Percentiles rank a stretch among this genome's conserved stretches.
phyloP scores from a whole-genome alignment of 2,797 vertebrate species.

The Trachops cirrhosus region DNA sequence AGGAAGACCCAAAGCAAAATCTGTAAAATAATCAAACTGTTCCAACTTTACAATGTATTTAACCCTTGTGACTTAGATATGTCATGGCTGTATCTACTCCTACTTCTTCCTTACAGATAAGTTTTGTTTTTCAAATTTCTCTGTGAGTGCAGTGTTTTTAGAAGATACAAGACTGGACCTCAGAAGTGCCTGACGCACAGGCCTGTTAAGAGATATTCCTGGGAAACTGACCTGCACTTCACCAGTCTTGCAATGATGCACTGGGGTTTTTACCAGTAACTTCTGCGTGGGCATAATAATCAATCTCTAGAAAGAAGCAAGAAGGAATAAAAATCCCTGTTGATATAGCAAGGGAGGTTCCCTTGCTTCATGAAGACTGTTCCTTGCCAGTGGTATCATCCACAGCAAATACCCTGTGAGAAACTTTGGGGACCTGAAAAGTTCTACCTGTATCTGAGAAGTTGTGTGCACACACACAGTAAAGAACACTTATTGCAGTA shows the following conservation, averaged over 20 bases:
- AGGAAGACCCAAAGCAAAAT: background rate
- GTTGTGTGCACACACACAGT: background rate
- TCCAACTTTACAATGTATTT: background rate
- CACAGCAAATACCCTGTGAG: background rate
- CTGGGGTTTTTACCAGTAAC: background rate
- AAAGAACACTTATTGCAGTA: background rate
- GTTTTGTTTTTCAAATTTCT: constrained; percentile 1
- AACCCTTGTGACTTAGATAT: background rate
- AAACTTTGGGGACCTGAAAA: background rate
- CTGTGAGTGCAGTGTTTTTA: background rate
- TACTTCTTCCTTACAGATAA: background rate
- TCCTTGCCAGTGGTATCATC: background rate
- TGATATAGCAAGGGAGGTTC: background rate
- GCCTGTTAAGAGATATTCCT: background rate
- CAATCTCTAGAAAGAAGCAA: background rate
- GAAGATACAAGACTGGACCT: background rate
- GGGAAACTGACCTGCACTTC: background rate
- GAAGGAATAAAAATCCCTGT: background rate
- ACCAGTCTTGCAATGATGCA: background rate
- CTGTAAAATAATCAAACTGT: background rate
- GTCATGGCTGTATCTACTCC: background rate
- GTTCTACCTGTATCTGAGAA: background rate
- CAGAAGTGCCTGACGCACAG: background rate
- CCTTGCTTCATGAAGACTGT: background rate
- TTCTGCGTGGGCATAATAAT: background rate